These are phyloP conservation scores for Ophthalmolycus amberensis DNA, from an alignment of 2,113 vertebrate genomes.

Conservation along the genomic window DNA sequence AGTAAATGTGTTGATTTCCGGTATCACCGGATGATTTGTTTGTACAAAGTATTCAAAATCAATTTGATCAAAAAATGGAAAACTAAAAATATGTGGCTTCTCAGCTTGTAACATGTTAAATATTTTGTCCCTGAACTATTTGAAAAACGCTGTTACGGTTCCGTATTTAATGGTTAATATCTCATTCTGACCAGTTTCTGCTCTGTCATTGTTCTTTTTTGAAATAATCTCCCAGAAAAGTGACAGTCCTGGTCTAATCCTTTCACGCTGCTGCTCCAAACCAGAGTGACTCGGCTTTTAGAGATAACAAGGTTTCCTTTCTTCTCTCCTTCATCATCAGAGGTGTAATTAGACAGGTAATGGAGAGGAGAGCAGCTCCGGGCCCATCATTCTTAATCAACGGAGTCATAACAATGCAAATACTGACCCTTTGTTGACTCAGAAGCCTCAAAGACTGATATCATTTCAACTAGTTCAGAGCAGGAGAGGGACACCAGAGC, in stretches of 20 bases:
- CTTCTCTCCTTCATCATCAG: constrained; percentile 63
- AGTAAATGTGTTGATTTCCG: too few relatives aligned
- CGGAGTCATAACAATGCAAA: constrained; percentile 69
- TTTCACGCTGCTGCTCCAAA: constrained; percentile 36
- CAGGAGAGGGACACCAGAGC: constrained; percentile 23
- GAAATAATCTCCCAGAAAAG: constrained; percentile 11
- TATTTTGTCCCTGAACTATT: not conserved
- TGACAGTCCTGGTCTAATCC: constrained; percentile 20
- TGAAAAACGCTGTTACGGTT: not conserved
- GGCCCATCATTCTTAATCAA: constrained; percentile 66
- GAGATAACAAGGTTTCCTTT: constrained; percentile 64
- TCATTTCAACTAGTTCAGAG: constrained; percentile 47
- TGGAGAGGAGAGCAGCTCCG: constrained; percentile 57
- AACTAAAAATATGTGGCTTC: not conserved
- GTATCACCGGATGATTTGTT: not conserved
- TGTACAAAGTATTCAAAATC: not conserved
- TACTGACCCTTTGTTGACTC: constrained; percentile 65
- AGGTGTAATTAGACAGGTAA: constrained; percentile 77
- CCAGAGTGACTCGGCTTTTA: constrained; percentile 61
- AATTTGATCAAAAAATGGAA: not conserved
- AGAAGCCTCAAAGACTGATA: constrained; percentile 44
- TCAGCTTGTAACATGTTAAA: not conserved
- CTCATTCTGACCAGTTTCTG: not conserved
- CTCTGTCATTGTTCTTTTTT: constrained; percentile 1
- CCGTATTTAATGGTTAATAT: not conserved